A percentile compares a stretch with the other conserved stretches of the same genome.
These are phyloP conservation scores for Hyperopisus bebe DNA, from an alignment of 2,113 vertebrate species.

Conservation along the genomic window DNA sequence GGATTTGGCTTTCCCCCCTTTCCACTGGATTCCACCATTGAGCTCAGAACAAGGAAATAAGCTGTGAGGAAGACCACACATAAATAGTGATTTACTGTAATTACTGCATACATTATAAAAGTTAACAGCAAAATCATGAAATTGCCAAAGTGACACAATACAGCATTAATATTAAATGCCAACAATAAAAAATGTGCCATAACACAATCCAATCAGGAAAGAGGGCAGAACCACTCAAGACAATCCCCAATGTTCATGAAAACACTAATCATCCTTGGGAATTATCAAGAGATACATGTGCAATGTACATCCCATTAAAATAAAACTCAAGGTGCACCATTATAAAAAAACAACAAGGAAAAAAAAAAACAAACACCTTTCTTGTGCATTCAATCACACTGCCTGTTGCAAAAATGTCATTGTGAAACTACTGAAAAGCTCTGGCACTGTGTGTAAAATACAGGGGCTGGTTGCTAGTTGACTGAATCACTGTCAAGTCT, in stretches of 20 bases:
- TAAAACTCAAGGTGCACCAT: background rate
- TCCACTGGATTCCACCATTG: background rate
- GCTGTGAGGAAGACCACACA: background rate
- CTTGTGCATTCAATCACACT: background rate
- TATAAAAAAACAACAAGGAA: background rate
- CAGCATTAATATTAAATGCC: background rate
- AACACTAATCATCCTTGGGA: background rate
- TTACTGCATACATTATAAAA: background rate
- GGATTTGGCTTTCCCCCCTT: background rate
- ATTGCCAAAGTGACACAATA: background rate
- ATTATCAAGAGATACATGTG: background rate
- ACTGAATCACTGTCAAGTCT: background rate
- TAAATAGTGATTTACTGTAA: background rate
- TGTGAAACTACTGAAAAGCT: background rate
- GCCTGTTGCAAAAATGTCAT: background rate
- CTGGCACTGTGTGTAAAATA: background rate
- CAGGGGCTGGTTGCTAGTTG: background rate
- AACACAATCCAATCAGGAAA: background rate
- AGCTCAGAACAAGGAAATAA: background rate
- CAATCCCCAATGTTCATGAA: background rate
- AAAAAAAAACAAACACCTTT: background rate
- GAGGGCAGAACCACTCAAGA: background rate
- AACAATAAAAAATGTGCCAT: background rate
- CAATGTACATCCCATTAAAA: background rate
- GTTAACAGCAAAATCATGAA: background rate